Base-by-base conservation (phyloP, 2,797 vertebrate genomes). In the Neostethus bicornis region DNA sequence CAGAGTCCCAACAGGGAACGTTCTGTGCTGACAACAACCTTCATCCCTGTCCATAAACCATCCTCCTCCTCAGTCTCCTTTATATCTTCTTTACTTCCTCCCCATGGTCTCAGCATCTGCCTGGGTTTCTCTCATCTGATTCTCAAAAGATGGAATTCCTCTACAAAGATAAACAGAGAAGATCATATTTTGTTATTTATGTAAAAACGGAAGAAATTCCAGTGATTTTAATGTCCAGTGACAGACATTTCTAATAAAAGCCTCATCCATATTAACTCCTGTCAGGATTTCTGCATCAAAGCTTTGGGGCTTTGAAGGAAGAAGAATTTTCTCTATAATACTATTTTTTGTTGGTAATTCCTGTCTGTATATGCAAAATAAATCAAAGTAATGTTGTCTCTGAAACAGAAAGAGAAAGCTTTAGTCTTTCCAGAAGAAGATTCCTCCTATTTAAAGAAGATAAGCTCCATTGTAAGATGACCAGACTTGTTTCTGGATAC, bases 381-480 rank as follows among this genome's bases (percentile, higher is more conserved):
- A 80, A 85, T 89, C 79, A 81, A 38, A 10, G 45, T 49, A 64
- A 70, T 4, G 41, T 46, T 42, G 37, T 58, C 68, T 67, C 47
- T 61, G 60, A 79, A 85, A 70, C 39, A 69, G 75, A 66, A 86
- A 80, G 68, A 77, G 49, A 9, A 64, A 76, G 51, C 51, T 8
- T 17, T 8, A 19, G 0, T 37, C 62, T 61, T 35, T 38, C 52
- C 66, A 46, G 65, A 73, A 54, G 50, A 57, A 82, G 64, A 79
- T 23, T 66, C 29, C 23, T 66, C 29, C 16, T 67, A 4, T 38
- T 63, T 82, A 14, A 84, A 84, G 79, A 73, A 75, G 71, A 85
- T 85, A 74, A 83, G 89, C 83, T 72, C 67, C n/a, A 39, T 48
- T 60, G 87, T 81, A 85, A 89, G 81, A 61, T 68, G 76, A 87